Evolutionary conservation across 2,888 invertebrate genomes (phyloP).

Genomic region (Rosalia funebris): DNA sequence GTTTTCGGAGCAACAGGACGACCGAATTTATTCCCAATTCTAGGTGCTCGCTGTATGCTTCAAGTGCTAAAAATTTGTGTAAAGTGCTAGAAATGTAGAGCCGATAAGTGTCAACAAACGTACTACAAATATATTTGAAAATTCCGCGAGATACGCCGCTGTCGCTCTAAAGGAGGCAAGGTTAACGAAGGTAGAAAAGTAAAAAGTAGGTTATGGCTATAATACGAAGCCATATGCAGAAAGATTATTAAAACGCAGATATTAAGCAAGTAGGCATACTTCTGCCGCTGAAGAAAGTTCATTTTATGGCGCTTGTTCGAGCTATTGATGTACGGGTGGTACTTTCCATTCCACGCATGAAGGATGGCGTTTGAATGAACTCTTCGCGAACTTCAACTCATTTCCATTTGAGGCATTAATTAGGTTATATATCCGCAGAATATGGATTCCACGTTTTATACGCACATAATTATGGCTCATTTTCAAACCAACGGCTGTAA

Average conservation of each 20-base stretch:
- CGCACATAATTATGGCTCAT: too few relatives aligned
- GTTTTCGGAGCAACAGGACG: too few relatives aligned
- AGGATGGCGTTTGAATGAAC: conserved; percentile 20
- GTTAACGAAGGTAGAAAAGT: conserved; percentile 39
- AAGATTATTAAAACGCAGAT: conserved; percentile 3
- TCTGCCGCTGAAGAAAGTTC: conserved; percentile 19
- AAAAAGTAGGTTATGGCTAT: conserved; percentile 46
- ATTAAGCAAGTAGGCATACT: conserved; percentile 9
- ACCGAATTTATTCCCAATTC: too few relatives aligned
- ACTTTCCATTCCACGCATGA: conserved; percentile 11
- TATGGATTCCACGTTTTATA: conserved; percentile 6
- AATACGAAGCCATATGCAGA: conserved; percentile 38
- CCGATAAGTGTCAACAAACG: too few relatives aligned
- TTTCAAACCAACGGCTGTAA: too few relatives aligned
- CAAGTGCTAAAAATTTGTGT: too few relatives aligned
- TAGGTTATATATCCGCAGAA: conserved; percentile 27
- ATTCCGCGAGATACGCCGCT: conserved; percentile 17
- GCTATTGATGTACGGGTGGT: background rate
- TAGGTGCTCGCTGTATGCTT: too few relatives aligned
- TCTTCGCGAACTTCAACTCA: conserved; percentile 26
- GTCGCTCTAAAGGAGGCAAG: conserved; percentile 24
- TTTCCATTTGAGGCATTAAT: conserved; percentile 23
- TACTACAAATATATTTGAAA: too few relatives aligned
- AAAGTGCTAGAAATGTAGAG: too few relatives aligned
- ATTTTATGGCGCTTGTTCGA: conserved; percentile 11